phyloP scores from a whole-genome alignment of 1,140 invertebrate species.

The Drosophila micromelanica region DNA sequence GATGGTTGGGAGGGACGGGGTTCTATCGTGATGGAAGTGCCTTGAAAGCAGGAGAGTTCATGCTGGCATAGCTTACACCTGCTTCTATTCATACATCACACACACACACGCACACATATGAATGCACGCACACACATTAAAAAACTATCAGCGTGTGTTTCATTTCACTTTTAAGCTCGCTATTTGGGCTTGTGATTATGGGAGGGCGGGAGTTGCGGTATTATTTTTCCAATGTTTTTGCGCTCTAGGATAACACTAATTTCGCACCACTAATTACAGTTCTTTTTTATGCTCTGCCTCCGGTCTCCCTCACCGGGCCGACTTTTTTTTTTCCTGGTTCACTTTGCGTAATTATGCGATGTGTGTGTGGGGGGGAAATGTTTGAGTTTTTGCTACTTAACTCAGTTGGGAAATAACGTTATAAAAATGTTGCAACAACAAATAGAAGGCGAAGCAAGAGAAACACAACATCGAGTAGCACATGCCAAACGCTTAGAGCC shows the following conservation, averaged over 20 bases:
- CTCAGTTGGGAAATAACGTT: constrained; percentile 65
- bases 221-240: constrained; percentile 28
- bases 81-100: constrained; percentile 31
- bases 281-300: constrained; percentile 32
- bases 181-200: not conserved
- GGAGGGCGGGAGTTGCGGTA: too few species aligned
- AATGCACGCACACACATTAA: constrained; percentile 44
- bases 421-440: constrained; percentile 47
- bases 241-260: constrained; percentile 65
- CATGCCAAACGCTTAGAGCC: constrained; percentile 17
- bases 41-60: constrained; percentile 28
- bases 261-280: constrained; percentile 76
- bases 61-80: constrained; percentile 29
- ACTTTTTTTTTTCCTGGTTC: constrained; percentile 24
- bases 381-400: constrained; percentile 61
- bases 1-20: not conserved
- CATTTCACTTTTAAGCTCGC: constrained; percentile 59
- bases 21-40: constrained; percentile 28
- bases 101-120: constrained; percentile 15
- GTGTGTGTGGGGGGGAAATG: constrained; percentile 8
- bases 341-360: constrained; percentile 64
- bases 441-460: not conserved
- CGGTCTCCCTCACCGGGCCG: not conserved
- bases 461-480: constrained; percentile 16
- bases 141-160: constrained; percentile 68